Base-by-base conservation (phyloP, 2,888 invertebrate species). In the Teleiodes luculella region DNA sequence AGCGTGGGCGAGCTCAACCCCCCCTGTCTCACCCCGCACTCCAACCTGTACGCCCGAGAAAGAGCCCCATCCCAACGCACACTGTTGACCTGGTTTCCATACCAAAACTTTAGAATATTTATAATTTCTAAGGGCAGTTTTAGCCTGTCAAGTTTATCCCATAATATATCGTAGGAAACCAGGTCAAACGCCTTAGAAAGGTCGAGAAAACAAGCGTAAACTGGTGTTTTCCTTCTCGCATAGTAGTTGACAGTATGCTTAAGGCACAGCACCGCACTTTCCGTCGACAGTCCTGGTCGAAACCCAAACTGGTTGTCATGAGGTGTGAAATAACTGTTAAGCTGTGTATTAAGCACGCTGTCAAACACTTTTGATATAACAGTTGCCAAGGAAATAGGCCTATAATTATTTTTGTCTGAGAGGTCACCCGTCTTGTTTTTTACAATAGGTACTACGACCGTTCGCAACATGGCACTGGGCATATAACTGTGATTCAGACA, bases 21-120 rank as follows among this genome's bases (percentile, higher is more conserved):
- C 7, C 64, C 66, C 59, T 64, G 64, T 49, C 62, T 63, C 48
- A 64, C 62, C 28, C 63, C 63, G 45, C 62, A 62, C 37, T 57
- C 56, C 57, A 62, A 16, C 50, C 53, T 20, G 46, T 57, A 62
- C 20, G 45, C n/a, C 13, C 55, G 57, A 2, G 59, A 62, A 0
- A 56, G 20, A 1, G 43, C 11, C 1, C 49, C 49, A 3, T 18
- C 54, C 65, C 63, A 62, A 10, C 59, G 50, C 13, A 62, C 63
- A 11, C 20, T 16, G 39, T 62, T 61, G 5, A 33, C 30, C 41
- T 62, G 57, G 45, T 58, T 46, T 11, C 16, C 13, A 33, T 62
- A 62, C 59, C 59, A 60, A 33, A 46, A 57, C 31, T 54, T 31
- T 37, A 56, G 43, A 2, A 52, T 30, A 6, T n/a, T 10, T 5